Conservation (phyloP, 2,113 vertebrate species). For the Athene cunicularia region DNA sequence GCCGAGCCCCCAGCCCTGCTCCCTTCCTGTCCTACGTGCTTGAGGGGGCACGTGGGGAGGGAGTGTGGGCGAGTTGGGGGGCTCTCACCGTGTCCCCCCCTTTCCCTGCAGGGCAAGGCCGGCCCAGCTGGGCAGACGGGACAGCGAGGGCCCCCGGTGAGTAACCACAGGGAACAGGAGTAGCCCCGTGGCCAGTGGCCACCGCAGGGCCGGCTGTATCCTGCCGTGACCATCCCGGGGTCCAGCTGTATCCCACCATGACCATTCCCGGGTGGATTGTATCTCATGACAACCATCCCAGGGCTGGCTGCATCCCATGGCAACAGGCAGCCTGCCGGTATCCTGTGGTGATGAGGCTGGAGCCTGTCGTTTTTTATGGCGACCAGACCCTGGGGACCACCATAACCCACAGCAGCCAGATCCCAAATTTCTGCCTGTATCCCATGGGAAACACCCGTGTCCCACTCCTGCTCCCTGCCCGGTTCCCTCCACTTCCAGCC, state of each 20-base stretch:
- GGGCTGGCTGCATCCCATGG: background rate
- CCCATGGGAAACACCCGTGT: background rate
- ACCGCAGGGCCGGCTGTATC: background rate
- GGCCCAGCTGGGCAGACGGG: constrained; percentile 84
- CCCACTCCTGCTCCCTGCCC: background rate
- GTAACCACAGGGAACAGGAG: background rate
- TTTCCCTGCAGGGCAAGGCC: constrained; percentile 80
- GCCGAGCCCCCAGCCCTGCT: too few species aligned
- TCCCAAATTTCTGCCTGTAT: background rate
- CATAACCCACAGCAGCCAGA: background rate
- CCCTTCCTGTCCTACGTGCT: accelerated
- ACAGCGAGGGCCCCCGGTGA: constrained; percentile 86
- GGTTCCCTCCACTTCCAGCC: background rate
- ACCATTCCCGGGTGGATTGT: background rate
- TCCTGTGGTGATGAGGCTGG: background rate
- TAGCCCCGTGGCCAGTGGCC: background rate
- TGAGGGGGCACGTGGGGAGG: background rate
- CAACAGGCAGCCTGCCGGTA: background rate
- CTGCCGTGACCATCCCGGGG: background rate
- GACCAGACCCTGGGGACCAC: background rate
- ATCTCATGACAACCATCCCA: background rate
- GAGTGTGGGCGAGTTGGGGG: background rate
- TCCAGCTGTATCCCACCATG: background rate
- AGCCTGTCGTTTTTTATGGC: background rate
- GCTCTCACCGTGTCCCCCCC: background rate